phyloP scores from a whole-genome alignment of 2,113 vertebrate species.

The Bettongia penicillata region DNA sequence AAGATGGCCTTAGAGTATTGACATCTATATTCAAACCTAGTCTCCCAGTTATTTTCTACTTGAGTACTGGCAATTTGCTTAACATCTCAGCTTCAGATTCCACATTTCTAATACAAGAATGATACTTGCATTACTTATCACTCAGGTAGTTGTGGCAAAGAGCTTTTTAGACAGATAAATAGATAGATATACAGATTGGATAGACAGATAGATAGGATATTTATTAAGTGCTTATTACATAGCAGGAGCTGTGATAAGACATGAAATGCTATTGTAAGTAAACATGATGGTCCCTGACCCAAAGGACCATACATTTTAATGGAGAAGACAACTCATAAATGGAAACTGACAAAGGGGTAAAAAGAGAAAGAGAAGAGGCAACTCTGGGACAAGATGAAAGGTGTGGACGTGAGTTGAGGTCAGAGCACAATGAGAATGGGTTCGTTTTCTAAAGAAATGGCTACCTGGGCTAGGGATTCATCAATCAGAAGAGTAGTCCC shows the following conservation, averaged over 20 bases:
- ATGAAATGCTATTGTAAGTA: background rate
- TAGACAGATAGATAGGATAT: background rate
- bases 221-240: background rate
- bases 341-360: background rate
- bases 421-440: background rate
- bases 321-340: background rate
- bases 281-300: background rate
- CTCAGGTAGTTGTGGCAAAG: too few species aligned
- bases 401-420: background rate
- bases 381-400: background rate
- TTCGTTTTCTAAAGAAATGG: background rate
- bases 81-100: too few species aligned
- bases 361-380: background rate
- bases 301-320: background rate
- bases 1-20: too few species aligned
- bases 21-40: too few species aligned
- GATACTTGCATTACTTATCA: too few species aligned
- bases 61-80: too few species aligned
- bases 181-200: background rate
- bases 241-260: background rate
- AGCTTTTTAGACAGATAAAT: too few species aligned
- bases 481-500: background rate
- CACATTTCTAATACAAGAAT: too few species aligned
- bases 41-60: too few species aligned
- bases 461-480: background rate